Evolutionary conservation across 2,888 invertebrate species (phyloP).

Genomic region (Pachydiplax longipennis): DNA sequence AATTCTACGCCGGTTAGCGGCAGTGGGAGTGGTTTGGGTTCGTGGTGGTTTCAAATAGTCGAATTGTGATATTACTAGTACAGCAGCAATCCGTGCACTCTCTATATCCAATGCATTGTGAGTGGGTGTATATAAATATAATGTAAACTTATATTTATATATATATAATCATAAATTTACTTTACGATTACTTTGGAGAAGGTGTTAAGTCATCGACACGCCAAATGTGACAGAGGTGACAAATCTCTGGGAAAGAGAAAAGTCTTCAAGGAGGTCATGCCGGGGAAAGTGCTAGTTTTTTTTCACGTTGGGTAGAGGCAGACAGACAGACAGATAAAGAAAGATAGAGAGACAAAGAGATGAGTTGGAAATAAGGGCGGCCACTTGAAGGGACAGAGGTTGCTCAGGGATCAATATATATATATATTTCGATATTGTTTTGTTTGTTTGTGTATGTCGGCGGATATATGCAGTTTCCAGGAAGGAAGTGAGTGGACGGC

Average conservation of each 20-base stretch:
- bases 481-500: not conserved
- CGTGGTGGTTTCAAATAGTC: not conserved
- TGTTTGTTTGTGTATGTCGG: not conserved
- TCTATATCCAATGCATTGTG: conserved; percentile 39
- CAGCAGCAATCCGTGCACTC: conserved; percentile 45
- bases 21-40: conserved; percentile 22
- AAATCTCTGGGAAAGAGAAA: conserved; percentile 39
- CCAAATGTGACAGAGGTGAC: conserved; percentile 43
- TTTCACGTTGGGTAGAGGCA: not conserved
- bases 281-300: not conserved
- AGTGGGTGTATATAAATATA: conserved; percentile 31
- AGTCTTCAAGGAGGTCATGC: conserved; percentile 33
- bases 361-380: not conserved
- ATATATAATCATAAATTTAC: conserved; percentile 36
- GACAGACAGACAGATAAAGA: not conserved
- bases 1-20: conserved; percentile 34
- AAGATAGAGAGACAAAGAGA: not conserved
- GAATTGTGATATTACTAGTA: conserved; percentile 36
- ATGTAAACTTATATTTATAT: conserved; percentile 12
- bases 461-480: not conserved
- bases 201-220: conserved; percentile 42
- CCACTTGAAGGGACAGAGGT: not conserved
- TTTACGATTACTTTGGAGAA: conserved; percentile 34
- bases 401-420: not conserved
- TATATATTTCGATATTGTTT: not conserved